Evolutionary conservation across 2,797 vertebrate genomes (phyloP).

Genomic region (Tadarida brasiliensis): DNA sequence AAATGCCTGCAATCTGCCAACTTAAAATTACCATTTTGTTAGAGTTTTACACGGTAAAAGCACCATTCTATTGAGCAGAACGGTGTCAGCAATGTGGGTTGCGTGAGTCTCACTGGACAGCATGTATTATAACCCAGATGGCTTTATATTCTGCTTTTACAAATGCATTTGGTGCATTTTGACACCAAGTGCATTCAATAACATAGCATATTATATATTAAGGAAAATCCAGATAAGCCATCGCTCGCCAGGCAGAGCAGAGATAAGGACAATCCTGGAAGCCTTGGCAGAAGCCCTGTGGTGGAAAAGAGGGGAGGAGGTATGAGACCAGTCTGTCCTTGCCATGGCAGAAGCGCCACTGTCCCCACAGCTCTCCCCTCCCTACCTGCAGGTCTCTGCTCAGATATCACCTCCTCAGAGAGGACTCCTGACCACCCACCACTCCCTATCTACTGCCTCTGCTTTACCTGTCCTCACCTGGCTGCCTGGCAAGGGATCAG

Average conservation of each 20-base stretch:
- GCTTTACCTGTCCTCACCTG: background rate
- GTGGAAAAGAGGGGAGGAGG: background rate
- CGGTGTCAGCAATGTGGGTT: background rate
- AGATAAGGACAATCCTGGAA: background rate
- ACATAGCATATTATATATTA: background rate
- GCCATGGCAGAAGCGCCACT: background rate
- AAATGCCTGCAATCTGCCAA: background rate
- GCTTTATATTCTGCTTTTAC: background rate
- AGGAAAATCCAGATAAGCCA: background rate
- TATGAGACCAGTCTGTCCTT: too few relatives aligned
- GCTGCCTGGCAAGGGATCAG: background rate
- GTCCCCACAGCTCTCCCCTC: background rate
- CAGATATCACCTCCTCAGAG: background rate
- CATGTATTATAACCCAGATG: background rate
- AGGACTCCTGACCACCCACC: background rate
- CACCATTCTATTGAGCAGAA: background rate
- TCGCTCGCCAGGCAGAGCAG: background rate
- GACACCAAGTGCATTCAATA: background rate
- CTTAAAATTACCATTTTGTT: slow-evolving; percentile 16
- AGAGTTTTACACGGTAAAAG: slow-evolving; percentile 28
- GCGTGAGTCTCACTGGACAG: background rate
- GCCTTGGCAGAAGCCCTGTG: background rate
- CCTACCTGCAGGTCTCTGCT: background rate
- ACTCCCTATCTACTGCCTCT: background rate
- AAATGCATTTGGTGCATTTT: slow-evolving; percentile 13